Base-by-base conservation (phyloP, 1,140 invertebrate species). In the Tetramorium alpestre region DNA sequence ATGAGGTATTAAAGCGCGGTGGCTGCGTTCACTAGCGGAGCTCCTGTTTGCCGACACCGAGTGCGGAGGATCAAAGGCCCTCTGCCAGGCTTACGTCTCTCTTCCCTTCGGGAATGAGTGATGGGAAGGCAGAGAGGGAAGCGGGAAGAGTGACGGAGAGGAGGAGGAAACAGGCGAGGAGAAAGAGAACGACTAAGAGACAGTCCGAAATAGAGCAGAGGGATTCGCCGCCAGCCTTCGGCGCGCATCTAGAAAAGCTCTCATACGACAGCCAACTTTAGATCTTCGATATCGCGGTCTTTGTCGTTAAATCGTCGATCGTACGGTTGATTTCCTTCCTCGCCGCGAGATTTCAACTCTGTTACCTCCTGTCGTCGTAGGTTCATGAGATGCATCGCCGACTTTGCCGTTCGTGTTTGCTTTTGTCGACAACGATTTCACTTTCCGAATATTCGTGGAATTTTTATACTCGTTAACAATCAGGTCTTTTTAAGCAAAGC, bases 1-100 rank as follows among this genome's bases (percentile, higher is more conserved):
- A 95, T 95, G 94, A 95, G 94, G 94, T 95, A 95, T 95, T 95
- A 95, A 95, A 95, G 94, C 93, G 92, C 94, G 94, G 94, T 95
- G 93, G 93, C 93, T 93, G 91, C 88, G 93, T 93, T 93, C 92
- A 92, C 85, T 91, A 93, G 91, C 88, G 90, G 81, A 93, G 94
- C 93, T 93, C 91, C 93, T 95, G 94, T 95, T 95, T 95, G 94
- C 93, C 93, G 93, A 95, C 94, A 94, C 91, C 90, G 91, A 93
- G 92, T 93, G 93, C 92, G 94, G 93, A 92, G 94, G 95, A 95
- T 95, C 95, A 95, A 95, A 95, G 95, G 94, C 94, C 94, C 92
- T 92, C 90, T 90, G 88, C 78, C 88, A 85, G 82, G 69, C 86
- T 90, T 76, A 86, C 80, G 75, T 88, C 87, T 77, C 88, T 88